These are phyloP conservation scores for Macrobrachium nipponense DNA, from an alignment of 1,140 invertebrate genomes.

Conservation along the genomic window DNA sequence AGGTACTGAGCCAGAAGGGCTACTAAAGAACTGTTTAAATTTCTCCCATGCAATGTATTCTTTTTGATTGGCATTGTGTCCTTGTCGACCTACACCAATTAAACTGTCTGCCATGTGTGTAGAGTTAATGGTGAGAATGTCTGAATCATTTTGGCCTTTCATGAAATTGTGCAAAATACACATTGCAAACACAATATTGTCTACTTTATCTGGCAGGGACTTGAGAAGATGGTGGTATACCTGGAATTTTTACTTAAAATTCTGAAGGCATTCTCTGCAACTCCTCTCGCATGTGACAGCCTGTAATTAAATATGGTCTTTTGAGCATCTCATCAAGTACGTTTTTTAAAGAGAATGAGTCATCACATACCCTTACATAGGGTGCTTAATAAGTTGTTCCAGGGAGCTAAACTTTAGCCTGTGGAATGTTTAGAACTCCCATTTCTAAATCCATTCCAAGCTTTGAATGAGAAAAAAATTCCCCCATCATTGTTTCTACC, in stretches of 20 bases:
- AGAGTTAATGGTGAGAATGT: background rate
- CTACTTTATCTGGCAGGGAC: conserved; percentile 10
- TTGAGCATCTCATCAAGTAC: conserved; percentile 8
- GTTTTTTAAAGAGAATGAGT: background rate
- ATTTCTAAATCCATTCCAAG: no score
- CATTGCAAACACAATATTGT: background rate
- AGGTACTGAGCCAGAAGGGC: no score
- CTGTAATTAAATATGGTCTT: no score
- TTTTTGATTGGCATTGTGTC: background rate
- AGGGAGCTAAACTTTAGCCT: background rate
- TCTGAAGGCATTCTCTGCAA: conserved; percentile 4
- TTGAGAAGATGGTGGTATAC: background rate
- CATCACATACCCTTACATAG: background rate
- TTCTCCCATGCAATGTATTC: background rate
- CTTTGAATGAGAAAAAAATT: no score
- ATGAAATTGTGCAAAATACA: conserved; percentile 7
- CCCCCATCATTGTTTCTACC: no score
- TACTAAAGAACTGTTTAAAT: background rate
- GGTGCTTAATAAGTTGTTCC: conserved; percentile 4
- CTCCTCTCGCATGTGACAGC: background rate
- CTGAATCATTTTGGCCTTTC: background rate
- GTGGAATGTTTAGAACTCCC: no score
- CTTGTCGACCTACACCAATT: background rate
- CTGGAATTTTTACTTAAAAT: background rate
- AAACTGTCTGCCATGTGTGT: conserved; percentile 10